Conservation (phyloP, 2,888 invertebrate species). For the Vesta saturnalis region DNA sequence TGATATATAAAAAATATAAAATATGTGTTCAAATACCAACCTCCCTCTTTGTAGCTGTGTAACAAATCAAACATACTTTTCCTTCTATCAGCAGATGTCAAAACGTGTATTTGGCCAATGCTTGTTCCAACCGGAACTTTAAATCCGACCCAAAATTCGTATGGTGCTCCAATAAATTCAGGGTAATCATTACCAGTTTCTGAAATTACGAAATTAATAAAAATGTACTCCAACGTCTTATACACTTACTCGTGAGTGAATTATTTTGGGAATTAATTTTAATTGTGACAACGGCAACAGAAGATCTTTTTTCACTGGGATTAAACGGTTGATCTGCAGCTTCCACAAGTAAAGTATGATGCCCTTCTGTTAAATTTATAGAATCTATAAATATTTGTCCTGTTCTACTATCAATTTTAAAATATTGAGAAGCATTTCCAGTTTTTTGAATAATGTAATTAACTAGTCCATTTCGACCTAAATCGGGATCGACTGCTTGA, state of each 20-base stretch:
- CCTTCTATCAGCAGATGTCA: conserved; percentile 74
- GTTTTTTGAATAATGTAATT: conserved; percentile 58
- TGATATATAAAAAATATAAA: not conserved
- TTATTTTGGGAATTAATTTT: conserved; percentile 68
- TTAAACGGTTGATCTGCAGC: conserved; percentile 85
- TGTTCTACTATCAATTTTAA: conserved; percentile 75
- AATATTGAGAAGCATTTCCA: conserved; percentile 67
- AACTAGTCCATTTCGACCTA: conserved; percentile 80
- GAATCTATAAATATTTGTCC: conserved; percentile 74
- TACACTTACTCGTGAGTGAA: conserved; percentile 55
- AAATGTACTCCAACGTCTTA: not conserved
- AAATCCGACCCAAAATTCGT: conserved; percentile 91
- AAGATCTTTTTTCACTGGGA: conserved; percentile 83
- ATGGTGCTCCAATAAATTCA: conserved; percentile 85
- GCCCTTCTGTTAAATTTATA: conserved; percentile 73
- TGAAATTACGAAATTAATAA: not conserved
- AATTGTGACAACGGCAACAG: conserved; percentile 85
- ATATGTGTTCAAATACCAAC: conserved; percentile 59
- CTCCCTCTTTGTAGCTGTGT: conserved; percentile 86
- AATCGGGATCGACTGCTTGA: conserved; percentile 83
- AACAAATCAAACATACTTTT: conserved; percentile 78
- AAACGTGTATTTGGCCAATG: conserved; percentile 84
- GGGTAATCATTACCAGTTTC: conserved; percentile 66
- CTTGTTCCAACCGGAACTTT: conserved; percentile 86
- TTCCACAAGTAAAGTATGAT: conserved; percentile 84